phyloP scores from a whole-genome alignment of 2,888 invertebrate species.

The Hirtodrosophila duncani region DNA sequence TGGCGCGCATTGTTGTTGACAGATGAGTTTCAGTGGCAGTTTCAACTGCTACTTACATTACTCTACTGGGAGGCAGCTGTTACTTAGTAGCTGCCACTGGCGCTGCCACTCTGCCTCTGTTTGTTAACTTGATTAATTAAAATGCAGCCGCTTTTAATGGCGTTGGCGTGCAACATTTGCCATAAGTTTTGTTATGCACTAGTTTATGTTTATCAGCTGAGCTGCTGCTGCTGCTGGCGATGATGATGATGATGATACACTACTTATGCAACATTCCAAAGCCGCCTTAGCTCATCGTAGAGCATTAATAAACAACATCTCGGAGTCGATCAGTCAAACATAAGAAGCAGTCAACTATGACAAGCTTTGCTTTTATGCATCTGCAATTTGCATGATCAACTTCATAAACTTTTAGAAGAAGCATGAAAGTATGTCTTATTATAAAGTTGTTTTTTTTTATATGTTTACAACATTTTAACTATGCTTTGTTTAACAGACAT shows the following conservation, averaged over 20 bases:
- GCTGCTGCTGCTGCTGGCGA: too few relatives aligned
- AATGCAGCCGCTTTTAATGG: conserved; percentile 61
- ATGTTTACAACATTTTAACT: too few relatives aligned
- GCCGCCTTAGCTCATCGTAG: conserved; percentile 13
- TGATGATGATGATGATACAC: too few relatives aligned
- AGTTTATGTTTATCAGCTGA: conserved; percentile 50
- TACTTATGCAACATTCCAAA: conserved; percentile 49
- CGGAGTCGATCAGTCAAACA: neutral
- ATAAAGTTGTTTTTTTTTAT: too few relatives aligned
- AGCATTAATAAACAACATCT: neutral
- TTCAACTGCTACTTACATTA: too few relatives aligned
- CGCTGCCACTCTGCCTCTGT: conserved; percentile 30
- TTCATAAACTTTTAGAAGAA: too few relatives aligned
- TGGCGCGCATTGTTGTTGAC: conserved; percentile 64
- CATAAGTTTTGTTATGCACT: conserved; percentile 54
- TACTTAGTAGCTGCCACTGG: conserved; percentile 2
- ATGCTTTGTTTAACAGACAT: too few relatives aligned
- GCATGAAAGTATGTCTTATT: too few relatives aligned
- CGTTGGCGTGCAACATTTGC: conserved; percentile 53
- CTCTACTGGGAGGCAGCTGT: too few relatives aligned
- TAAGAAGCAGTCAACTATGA: too few relatives aligned
- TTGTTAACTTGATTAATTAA: conserved; percentile 70
- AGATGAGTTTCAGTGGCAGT: conserved; percentile 43
- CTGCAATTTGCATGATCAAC: too few relatives aligned
- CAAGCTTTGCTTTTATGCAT: too few relatives aligned